A percentile compares a stretch with the other conserved stretches of the same genome.
These are phyloP conservation scores for Metellina segmentata DNA, from an alignment of 2,888 invertebrate genomes.

Conservation along the genomic window DNA sequence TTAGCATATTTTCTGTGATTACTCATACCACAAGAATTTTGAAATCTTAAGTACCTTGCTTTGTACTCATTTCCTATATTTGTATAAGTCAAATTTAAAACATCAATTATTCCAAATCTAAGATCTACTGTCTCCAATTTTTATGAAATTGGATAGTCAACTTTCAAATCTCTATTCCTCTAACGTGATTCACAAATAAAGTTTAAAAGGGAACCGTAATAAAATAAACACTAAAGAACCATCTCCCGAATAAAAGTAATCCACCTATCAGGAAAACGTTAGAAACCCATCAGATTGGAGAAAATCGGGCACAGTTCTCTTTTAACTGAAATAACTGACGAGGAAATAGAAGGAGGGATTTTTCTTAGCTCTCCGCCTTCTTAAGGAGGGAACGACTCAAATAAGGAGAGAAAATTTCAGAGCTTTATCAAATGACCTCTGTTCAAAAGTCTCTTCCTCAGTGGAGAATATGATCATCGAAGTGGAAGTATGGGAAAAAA, in stretches of 20 bases:
- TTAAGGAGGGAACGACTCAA: constrained; percentile 78
- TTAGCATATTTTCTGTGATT: too few relatives aligned
- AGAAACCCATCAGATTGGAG: neutral
- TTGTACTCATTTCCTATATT: too few relatives aligned
- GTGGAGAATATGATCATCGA: neutral
- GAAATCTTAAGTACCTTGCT: too few relatives aligned
- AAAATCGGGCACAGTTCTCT: neutral
- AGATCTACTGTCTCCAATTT: too few relatives aligned
- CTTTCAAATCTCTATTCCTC: too few relatives aligned
- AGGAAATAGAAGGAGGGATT: neutral
- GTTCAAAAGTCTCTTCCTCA: neutral
- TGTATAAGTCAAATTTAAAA: too few relatives aligned
- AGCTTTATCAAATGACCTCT: constrained; percentile 82
- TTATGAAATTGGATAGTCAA: too few relatives aligned
- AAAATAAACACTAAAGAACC: neutral
- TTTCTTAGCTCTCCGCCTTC: neutral
- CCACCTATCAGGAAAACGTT: neutral
- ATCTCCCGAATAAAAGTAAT: neutral
- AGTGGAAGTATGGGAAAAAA: neutral
- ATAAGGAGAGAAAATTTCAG: constrained; percentile 84
- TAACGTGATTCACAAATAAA: neutral
- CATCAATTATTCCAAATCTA: too few relatives aligned
- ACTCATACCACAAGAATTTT: too few relatives aligned
- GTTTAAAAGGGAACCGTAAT: neutral
- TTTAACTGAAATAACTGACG: constrained; percentile 1